Percentiles rank a stretch among this genome's conserved stretches.
Evolutionary conservation across 2,888 invertebrate species (phyloP).

Genomic region (Drosophila pseudotakahashii): DNA sequence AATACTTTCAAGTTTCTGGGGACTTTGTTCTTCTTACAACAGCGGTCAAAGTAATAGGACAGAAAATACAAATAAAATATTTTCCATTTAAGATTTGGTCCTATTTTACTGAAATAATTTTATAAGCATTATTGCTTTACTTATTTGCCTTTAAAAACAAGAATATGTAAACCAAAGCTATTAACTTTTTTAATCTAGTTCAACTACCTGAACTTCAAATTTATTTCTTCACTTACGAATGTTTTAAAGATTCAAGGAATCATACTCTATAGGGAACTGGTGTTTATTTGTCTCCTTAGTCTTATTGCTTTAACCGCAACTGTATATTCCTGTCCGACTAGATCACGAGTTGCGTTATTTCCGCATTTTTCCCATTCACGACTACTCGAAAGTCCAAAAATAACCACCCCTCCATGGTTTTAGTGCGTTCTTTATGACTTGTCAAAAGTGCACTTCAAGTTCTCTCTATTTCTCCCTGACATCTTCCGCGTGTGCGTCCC

Average conservation of each 20-base stretch:
- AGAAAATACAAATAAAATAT: not conserved
- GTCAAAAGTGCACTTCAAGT: constrained; percentile 38
- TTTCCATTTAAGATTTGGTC: too few relatives aligned
- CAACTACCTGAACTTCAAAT: too few relatives aligned
- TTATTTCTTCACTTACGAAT: too few relatives aligned
- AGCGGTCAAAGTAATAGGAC: not conserved
- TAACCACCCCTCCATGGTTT: constrained; percentile 23
- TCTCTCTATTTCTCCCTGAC: constrained; percentile 18
- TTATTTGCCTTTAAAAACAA: too few relatives aligned
- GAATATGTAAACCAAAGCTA: too few relatives aligned
- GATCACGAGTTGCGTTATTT: constrained; percentile 26
- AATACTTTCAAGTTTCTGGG: constrained; percentile 19
- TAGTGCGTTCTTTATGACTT: constrained; percentile 43
- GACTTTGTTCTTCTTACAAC: constrained; percentile 1
- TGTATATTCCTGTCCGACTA: constrained; percentile 9
- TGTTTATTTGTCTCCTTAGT: not conserved
- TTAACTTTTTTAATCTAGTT: too few relatives aligned
- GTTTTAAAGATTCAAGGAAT: too few relatives aligned
- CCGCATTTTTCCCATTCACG: constrained; percentile 43
- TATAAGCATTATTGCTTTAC: too few relatives aligned
- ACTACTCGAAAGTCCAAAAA: constrained; percentile 39
- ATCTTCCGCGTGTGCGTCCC: constrained; percentile 20
- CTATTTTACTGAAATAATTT: too few relatives aligned
- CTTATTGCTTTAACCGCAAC: not conserved
- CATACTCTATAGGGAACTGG: too few relatives aligned